Conservation (phyloP, 2,888 invertebrate species). For the Hyppa rectilinea region DNA sequence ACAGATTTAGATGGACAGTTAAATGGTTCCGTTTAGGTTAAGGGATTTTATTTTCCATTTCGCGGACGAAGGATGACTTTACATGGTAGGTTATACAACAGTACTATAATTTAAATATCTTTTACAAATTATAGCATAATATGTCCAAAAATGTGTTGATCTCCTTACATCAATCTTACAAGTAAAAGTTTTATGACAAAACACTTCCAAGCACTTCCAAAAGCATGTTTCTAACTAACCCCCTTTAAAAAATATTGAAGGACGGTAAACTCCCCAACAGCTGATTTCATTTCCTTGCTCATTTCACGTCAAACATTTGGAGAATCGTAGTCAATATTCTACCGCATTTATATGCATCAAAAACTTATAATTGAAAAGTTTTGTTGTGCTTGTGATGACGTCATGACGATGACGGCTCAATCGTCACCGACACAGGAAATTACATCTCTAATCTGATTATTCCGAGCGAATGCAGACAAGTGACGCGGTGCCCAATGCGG, state of each 20-base stretch:
- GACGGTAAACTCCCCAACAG: slow-evolving; percentile 28
- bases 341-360: slow-evolving; percentile 26
- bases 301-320: slow-evolving; percentile 27
- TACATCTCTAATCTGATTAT: slow-evolving; percentile 86
- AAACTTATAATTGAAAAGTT: slow-evolving; percentile 70
- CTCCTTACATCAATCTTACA: too few species aligned
- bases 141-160: too few species aligned
- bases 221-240: slow-evolving; percentile 19
- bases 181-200: too few species aligned
- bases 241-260: slow-evolving; percentile 10
- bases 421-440: slow-evolving; percentile 83
- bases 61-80: too few species aligned
- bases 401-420: slow-evolving; percentile 70
- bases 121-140: too few species aligned
- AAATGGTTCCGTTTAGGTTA: slow-evolving; percentile 30
- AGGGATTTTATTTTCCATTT: neutral
- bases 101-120: too few species aligned
- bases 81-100: too few species aligned
- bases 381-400: slow-evolving; percentile 63
- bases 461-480: slow-evolving; percentile 78
- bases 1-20: slow-evolving; percentile 47
- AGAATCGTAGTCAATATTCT: slow-evolving; percentile 17
- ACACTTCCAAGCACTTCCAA: too few species aligned
- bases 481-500: slow-evolving; percentile 69
- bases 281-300: slow-evolving; percentile 49